A percentile compares a stretch with the other conserved stretches of the same genome.
Evolutionary conservation across 2,888 invertebrate species (phyloP).

Genomic region (Callimorpha dominula): DNA sequence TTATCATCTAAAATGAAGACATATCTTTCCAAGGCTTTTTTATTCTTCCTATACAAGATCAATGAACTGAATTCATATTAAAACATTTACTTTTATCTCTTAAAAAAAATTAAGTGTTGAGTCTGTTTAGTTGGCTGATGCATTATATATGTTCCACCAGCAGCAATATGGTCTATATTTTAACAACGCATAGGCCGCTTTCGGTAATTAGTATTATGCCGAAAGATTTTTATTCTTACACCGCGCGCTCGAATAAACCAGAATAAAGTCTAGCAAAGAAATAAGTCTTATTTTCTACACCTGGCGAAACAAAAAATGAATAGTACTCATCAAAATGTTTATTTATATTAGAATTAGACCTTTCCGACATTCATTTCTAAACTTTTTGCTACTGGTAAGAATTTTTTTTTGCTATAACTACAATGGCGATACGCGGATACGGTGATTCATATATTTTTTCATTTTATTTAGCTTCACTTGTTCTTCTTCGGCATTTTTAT

Average conservation of each 20-base stretch:
- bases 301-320: slow-evolving; percentile 12
- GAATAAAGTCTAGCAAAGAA: background rate
- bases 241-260: background rate
- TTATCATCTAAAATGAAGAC: slow-evolving; percentile 5
- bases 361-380: slow-evolving; percentile 7
- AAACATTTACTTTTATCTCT: background rate
- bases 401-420: slow-evolving; percentile 7
- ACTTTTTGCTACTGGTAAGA: slow-evolving; percentile 17
- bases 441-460: slow-evolving; percentile 4
- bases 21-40: background rate
- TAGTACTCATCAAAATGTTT: slow-evolving; percentile 13
- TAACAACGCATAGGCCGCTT: background rate
- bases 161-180: background rate
- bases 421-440: background rate
- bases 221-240: background rate
- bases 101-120: too few relatives aligned
- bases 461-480: slow-evolving; percentile 7
- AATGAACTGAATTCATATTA: background rate
- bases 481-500: slow-evolving; percentile 10
- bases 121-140: background rate
- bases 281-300: background rate
- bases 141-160: background rate
- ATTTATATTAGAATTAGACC: slow-evolving; percentile 16
- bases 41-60: background rate
- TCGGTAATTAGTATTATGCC: background rate